These are phyloP conservation scores for Clusia tigrina DNA, from an alignment of 2,888 invertebrate genomes.

Conservation along the genomic window DNA sequence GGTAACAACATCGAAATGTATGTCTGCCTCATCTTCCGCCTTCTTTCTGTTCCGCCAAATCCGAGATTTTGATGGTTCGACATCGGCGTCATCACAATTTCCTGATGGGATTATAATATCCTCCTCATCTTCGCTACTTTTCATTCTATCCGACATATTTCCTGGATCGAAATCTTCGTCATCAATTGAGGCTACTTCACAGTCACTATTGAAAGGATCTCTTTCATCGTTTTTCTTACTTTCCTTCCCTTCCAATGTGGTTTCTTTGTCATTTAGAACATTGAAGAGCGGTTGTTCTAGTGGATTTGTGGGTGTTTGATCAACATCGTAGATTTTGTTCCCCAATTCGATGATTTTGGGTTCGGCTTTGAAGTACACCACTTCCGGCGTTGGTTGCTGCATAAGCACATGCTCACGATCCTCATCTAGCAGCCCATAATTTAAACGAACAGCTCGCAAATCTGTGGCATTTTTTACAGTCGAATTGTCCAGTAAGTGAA, in stretches of 20 bases:
- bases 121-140: neutral
- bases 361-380: slow-evolving; percentile 45
- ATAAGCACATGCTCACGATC: slow-evolving; percentile 33
- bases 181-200: slow-evolving; percentile 20
- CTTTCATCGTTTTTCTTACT: slow-evolving; percentile 24
- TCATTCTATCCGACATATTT: slow-evolving; percentile 20
- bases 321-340: slow-evolving; percentile 5
- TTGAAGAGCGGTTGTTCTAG: slow-evolving; percentile 19
- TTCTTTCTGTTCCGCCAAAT: too few relatives aligned
- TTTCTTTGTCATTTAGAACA: slow-evolving; percentile 36
- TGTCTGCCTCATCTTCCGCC: neutral
- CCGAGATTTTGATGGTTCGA: too few relatives aligned
- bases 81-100: neutral
- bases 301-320: slow-evolving; percentile 17
- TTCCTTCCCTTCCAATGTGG: slow-evolving; percentile 3
- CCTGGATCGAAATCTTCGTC: slow-evolving; percentile 13
- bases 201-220: slow-evolving; percentile 30
- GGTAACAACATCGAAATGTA: too few relatives aligned
- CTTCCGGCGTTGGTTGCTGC: slow-evolving; percentile 36
- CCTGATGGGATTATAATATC: neutral
- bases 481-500: slow-evolving; percentile 25
- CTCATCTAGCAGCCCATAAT: slow-evolving; percentile 44
- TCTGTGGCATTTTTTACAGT: slow-evolving; percentile 20
- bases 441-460: slow-evolving; percentile 38
- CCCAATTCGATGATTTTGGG: slow-evolving; percentile 33